Evolutionary conservation across 2,113 vertebrate species (phyloP), one percentile per base, ranked within the genome.

Genomic region (Conger conger): DNA sequence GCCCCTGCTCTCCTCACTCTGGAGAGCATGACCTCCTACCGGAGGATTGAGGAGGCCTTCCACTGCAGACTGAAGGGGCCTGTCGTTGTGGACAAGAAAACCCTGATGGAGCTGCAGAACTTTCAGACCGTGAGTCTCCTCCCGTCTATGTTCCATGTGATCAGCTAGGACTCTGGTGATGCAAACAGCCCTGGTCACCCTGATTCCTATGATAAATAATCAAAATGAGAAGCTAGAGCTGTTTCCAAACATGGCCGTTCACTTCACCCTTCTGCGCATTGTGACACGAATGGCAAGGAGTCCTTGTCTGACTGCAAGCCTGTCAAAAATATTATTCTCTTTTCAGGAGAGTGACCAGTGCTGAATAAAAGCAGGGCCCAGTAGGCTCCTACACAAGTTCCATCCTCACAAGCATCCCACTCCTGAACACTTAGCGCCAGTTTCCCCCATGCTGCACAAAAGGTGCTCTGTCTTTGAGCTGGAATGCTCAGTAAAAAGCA

Each of bases 51-150:
- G 6, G 95, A 99, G 83, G 98, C 97, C 0, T 99, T 99, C 89
- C 97, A 98, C 86, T 99, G 98, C 93, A 95, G 93, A 84, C 96
- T 99, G 83, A 96, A 96, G 82, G 97, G 95, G 4, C 96, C 95
- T 0, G 91, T 97, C 4, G 27, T 93, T 0, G 96, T 97, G 83
- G 97, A 98, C 86, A 97, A 97, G 95, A 97, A 96, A 91, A 98
- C 97, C 0, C 91, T 99, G 94, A 94, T 95, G 85, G 98, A 99
- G 78, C 96, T 99, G 35, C 96, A 96, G 87, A 97, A 97, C 87
- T 99, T 99, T 91, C 98, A 99, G 94, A 96, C 95, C 18, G 98
- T 99, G 93, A 95, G 97, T 50, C 20, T 38, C 13, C n/a, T 33
- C n/a, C n/a, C 3, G 16, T 33, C 27, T 73, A 73, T 9, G 68